Conservation (phyloP, 2,797 vertebrate genomes). For the Oreochromis mossambicus region DNA sequence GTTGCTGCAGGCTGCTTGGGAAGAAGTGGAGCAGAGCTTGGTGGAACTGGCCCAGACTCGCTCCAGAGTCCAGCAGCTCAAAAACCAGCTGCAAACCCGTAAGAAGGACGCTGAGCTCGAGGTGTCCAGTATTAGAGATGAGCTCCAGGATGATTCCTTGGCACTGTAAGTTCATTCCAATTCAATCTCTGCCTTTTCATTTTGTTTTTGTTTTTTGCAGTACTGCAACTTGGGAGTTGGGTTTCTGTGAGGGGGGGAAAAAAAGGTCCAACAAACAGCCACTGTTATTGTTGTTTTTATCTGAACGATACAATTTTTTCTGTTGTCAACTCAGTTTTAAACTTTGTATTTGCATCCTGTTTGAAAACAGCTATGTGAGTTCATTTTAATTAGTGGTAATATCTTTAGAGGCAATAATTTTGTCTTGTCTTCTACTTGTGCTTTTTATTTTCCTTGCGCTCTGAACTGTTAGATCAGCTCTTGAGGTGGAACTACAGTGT, state of each 20-base stretch:
- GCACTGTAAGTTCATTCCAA: slow-evolving; percentile 42
- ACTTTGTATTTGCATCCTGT: background rate
- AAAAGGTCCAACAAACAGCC: background rate
- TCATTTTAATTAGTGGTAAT: background rate
- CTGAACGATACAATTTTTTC: rapidly evolving
- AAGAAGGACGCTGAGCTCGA: slow-evolving; percentile 58
- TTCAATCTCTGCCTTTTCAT: background rate
- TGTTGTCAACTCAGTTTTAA: background rate
- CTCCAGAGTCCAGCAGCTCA: slow-evolving; percentile 49
- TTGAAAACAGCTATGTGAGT: rapidly evolving
- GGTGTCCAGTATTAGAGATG: slow-evolving; percentile 34
- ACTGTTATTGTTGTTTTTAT: background rate
- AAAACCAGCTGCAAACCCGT: slow-evolving; percentile 42
- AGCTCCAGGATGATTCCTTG: slow-evolving; percentile 34
- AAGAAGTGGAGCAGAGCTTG: slow-evolving; percentile 68
- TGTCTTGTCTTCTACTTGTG: background rate
- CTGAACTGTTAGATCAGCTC: slow-evolving; percentile 55
- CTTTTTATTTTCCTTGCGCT: background rate
- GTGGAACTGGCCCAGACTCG: slow-evolving; percentile 67
- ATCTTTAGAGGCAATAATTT: background rate
- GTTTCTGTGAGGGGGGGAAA: background rate
- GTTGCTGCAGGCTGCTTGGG: slow-evolving; percentile 74
- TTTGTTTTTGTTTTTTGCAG: background rate
- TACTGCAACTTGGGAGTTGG: background rate
- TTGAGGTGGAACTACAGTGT: slow-evolving; percentile 74